Evolutionary conservation across 2,113 vertebrate genomes (phyloP).

Genomic region (Mobula hypostoma): DNA sequence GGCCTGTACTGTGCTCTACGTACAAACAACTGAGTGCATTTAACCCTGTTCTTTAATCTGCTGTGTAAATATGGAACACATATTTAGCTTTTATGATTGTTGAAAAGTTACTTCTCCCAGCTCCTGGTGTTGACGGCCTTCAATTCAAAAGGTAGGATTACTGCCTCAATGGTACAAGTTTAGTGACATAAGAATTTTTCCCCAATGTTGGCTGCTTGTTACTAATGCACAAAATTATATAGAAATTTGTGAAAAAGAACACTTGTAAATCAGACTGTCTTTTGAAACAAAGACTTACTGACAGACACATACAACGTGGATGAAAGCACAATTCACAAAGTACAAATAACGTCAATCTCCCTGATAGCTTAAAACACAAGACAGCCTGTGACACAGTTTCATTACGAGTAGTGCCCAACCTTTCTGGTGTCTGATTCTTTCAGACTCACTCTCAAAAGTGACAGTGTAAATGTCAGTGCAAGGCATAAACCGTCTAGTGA

Average conservation of each 20-base stretch:
- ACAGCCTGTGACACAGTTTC: neutral
- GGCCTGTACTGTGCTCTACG: no score
- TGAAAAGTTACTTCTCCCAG: neutral
- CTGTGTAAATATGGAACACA: neutral
- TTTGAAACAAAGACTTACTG: neutral
- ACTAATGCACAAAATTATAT: neutral
- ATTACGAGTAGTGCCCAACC: no score
- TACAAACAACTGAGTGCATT: neutral
- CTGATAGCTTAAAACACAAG: neutral
- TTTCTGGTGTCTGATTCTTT: no score
- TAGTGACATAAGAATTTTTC: neutral
- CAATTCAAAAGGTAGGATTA: neutral
- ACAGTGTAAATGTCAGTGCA: neutral
- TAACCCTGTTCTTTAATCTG: neutral
- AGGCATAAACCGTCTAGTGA: neutral
- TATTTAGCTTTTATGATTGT: neutral
- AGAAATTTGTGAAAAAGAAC: neutral
- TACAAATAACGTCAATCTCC: neutral
- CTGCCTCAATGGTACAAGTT: neutral
- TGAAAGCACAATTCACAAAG: neutral
- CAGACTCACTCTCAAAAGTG: no score
- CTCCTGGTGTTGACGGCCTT: neutral
- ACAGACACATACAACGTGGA: neutral
- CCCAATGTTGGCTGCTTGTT: neutral
- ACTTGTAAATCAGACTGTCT: neutral